A percentile compares a stretch with the other conserved stretches of the same genome.
Evolutionary conservation across 2,113 vertebrate genomes (phyloP).

Genomic region (Strix aluco): DNA sequence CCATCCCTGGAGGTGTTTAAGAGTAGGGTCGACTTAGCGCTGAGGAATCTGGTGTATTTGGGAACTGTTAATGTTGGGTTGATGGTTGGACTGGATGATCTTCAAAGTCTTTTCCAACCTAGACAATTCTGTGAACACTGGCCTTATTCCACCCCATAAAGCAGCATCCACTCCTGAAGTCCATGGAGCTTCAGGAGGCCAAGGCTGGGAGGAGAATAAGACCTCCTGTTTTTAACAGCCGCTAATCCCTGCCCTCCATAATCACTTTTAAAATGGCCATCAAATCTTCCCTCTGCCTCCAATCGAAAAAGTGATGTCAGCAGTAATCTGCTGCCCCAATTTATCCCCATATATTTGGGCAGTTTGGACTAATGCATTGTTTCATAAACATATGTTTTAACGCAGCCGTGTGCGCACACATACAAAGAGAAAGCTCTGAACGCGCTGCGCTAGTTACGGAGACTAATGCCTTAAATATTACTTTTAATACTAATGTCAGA

Average conservation of each 20-base stretch:
- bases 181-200: neutral
- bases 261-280: constrained; percentile 69
- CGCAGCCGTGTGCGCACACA: neutral
- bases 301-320: constrained; percentile 70
- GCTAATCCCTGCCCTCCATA: constrained; percentile 57
- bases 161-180: neutral
- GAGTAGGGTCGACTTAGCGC: too few relatives aligned
- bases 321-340: constrained; percentile 62
- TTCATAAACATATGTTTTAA: constrained; percentile 74
- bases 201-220: neutral
- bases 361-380: constrained; percentile 66
- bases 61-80: too few relatives aligned
- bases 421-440: constrained; percentile 53
- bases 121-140: neutral
- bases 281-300: constrained; percentile 65
- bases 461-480: constrained; percentile 80
- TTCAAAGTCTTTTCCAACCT: too few relatives aligned
- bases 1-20: too few relatives aligned
- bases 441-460: constrained; percentile 66
- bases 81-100: too few relatives aligned
- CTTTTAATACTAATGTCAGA: constrained; percentile 85
- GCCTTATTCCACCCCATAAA: neutral
- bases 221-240: constrained; percentile 6
- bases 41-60: too few relatives aligned
- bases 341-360: constrained; percentile 55